Percentiles rank a stretch among this genome's conserved stretches.
phyloP scores from a whole-genome alignment of 1,140 invertebrate genomes.

The Meloidogyne exigua region DNA sequence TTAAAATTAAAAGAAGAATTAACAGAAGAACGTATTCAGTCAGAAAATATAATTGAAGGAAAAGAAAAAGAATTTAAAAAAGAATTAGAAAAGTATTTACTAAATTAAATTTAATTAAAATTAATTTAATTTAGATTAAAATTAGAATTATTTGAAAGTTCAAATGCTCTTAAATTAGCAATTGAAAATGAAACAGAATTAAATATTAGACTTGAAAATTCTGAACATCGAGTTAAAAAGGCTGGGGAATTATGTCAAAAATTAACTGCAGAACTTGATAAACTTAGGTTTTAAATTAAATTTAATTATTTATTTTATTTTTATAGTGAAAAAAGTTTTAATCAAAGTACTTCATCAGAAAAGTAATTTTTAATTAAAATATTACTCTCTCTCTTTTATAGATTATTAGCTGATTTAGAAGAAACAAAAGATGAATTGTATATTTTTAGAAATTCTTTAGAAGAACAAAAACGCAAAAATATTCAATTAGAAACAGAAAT shows the following conservation, averaged over 20 bases:
- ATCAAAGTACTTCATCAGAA: slow-evolving; percentile 21
- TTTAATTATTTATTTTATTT: not conserved
- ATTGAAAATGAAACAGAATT: slow-evolving; percentile 13
- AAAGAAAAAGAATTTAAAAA: slow-evolving; percentile 4
- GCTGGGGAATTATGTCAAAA: slow-evolving; percentile 11
- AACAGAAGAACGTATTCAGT: not conserved
- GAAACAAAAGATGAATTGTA: slow-evolving; percentile 7
- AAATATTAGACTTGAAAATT: slow-evolving; percentile 9
- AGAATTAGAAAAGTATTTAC: not conserved
- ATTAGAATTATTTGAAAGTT: not conserved
- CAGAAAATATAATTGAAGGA: slow-evolving; percentile 1
- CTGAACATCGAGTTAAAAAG: slow-evolving; percentile 19
- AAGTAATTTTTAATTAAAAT: not conserved
- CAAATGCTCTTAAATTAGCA: not conserved
- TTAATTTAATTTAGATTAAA: not conserved
- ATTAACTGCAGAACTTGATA: slow-evolving; percentile 26
- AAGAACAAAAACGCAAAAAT: slow-evolving; percentile 17
- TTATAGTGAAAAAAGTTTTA: slow-evolving; percentile 28
- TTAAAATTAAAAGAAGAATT: slow-evolving; percentile 3
- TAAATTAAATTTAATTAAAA: not conserved
- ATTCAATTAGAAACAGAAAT: slow-evolving; percentile 15
- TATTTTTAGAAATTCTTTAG: not conserved
- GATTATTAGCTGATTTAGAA: slow-evolving; percentile 14
- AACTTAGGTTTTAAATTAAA: slow-evolving; percentile 11
- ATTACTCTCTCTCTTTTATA: not conserved